Evolutionary conservation across 2,113 vertebrate species (phyloP).

Genomic region (Indicator maculatus): DNA sequence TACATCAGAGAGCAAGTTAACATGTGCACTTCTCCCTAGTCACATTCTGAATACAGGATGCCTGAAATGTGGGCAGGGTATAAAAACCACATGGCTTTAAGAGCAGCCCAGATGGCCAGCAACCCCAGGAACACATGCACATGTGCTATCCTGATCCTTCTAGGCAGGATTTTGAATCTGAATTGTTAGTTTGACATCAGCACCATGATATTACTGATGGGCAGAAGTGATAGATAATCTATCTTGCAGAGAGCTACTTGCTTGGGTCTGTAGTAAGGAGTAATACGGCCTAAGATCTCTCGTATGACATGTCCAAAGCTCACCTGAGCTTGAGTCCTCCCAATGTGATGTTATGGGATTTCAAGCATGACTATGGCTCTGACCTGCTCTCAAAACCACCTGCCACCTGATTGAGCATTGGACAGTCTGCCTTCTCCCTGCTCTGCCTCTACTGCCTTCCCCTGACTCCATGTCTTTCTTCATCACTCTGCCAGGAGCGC

Average conservation of each 20-base stretch:
- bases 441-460: neutral
- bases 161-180: constrained; percentile 46
- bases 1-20: constrained; percentile 18
- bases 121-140: constrained; percentile 33
- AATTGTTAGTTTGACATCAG: constrained; percentile 39
- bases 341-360: neutral
- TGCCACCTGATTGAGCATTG: neutral
- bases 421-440: neutral
- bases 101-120: constrained; percentile 53
- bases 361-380: neutral
- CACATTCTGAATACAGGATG: neutral
- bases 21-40: neutral
- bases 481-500: neutral
- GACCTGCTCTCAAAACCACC: neutral
- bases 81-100: constrained; percentile 35
- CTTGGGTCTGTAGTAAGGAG: neutral
- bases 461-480: neutral
- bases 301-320: neutral
- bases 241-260: neutral
- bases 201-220: neutral
- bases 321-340: neutral
- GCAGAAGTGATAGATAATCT: neutral
- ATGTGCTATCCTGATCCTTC: constrained; percentile 25
- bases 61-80: constrained; percentile 43
- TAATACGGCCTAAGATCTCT: neutral